Conservation (phyloP, 92 coral and sea anemone genomes). For the Actinostola sp. region DNA sequence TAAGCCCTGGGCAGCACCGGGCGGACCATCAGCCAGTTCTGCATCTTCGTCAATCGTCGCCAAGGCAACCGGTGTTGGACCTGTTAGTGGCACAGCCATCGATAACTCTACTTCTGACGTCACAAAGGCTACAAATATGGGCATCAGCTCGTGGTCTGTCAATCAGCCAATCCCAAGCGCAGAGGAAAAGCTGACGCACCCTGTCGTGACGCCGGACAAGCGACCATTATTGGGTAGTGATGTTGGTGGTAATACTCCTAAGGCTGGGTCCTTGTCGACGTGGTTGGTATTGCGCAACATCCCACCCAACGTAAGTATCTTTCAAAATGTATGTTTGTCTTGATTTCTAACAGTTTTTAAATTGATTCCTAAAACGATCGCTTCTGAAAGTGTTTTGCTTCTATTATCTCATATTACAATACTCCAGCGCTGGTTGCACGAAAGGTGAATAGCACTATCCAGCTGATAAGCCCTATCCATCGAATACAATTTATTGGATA, state of each 20-base stretch:
- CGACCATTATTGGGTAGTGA: conserved; percentile 45
- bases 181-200: conserved; percentile 66
- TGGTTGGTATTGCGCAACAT: conserved; percentile 95
- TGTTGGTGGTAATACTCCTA: conserved; percentile 29
- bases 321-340: no score
- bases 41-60: conserved; percentile 50
- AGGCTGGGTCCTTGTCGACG: conserved; percentile 83
- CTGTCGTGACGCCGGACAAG: conserved; percentile 25
- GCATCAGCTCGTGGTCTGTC: conserved; percentile 87
- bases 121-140: conserved; percentile 66
- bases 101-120: conserved; percentile 44
- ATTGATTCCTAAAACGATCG: no score
- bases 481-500: no score
- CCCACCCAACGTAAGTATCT: conserved; percentile 81
- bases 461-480: no score
- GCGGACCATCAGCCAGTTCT: conserved; percentile 71
- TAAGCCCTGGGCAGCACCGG: conserved; percentile 91
- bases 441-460: no score
- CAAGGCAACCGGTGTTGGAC: conserved; percentile 47
- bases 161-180: conserved; percentile 93
- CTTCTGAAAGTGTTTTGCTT: no score
- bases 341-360: no score
- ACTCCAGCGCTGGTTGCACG: no score
- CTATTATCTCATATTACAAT: no score
- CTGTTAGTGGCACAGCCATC: conserved; percentile 11